Conservation (phyloP, 2,888 invertebrate genomes). For the Quadroppia sp. region DNA sequence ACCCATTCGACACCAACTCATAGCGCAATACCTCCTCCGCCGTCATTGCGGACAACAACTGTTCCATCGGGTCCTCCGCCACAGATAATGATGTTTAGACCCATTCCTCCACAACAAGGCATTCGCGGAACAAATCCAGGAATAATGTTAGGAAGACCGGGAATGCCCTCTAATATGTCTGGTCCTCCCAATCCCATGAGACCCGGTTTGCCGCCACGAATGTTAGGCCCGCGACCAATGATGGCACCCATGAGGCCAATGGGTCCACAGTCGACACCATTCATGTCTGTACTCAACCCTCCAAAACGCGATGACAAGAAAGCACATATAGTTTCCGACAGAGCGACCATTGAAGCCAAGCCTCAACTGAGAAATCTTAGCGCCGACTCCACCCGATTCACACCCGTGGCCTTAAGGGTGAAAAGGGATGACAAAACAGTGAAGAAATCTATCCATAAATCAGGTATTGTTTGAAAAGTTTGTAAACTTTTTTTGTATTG, state of each 20-base stretch:
- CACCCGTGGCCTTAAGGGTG: conserved; percentile 85
- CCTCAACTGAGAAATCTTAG: conserved; percentile 91
- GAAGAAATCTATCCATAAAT: conserved; percentile 44
- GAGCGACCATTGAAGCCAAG: conserved; percentile 86
- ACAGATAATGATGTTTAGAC: conserved; percentile 51
- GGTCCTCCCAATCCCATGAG: conserved; percentile 40
- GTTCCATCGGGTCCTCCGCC: conserved; percentile 49
- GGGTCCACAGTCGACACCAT: conserved; percentile 1
- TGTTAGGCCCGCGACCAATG: conserved; percentile 18
- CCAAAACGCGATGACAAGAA: conserved; percentile 49
- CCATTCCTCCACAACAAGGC: conserved; percentile 59
- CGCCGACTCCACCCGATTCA: conserved; percentile 90
- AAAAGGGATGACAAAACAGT: conserved; percentile 71
- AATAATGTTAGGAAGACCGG: conserved; percentile 32
- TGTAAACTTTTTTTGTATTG: conserved; percentile 8
- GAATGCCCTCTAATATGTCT: conserved; percentile 48
- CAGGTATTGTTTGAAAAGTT: conserved; percentile 16
- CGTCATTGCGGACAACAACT: conserved; percentile 46
- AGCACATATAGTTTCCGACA: conserved; percentile 42
- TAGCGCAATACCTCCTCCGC: conserved; percentile 49
- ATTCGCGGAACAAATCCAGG: conserved; percentile 53
- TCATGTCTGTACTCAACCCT: not conserved
- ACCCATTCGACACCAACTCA: conserved; percentile 57
- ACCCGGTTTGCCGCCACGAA: conserved; percentile 37
- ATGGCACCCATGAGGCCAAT: conserved; percentile 24